A percentile compares a stretch with the other conserved stretches of the same genome.
phyloP scores from a whole-genome alignment of 2,113 vertebrate genomes.

The Cavia porcellus region DNA sequence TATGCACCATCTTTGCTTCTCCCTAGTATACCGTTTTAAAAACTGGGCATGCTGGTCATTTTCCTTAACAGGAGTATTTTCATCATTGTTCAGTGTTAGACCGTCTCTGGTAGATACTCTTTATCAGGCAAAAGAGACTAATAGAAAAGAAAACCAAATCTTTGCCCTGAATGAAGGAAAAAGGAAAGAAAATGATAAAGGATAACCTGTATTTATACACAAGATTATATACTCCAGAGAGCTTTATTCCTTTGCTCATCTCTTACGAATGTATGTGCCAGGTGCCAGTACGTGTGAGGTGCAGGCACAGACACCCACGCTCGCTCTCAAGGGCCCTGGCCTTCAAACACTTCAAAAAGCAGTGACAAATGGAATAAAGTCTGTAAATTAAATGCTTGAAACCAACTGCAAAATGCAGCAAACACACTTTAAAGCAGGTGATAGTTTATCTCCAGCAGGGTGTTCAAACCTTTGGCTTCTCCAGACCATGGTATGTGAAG shows the following conservation, averaged over 20 bases:
- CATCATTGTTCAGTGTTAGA: not conserved
- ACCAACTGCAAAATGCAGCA: not conserved
- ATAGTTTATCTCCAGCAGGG: not conserved
- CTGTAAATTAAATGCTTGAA: not conserved
- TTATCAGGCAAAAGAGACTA: not conserved
- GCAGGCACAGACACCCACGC: not conserved
- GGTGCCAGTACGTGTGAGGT: not conserved
- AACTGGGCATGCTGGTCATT: not conserved
- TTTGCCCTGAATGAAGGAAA: not conserved
- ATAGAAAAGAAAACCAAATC: slow-evolving; percentile 18
- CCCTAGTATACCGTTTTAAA: not conserved
- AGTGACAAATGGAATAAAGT: not conserved
- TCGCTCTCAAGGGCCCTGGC: not conserved
- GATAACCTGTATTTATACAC: not conserved
- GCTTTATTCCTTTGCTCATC: not conserved
- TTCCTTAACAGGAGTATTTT: not conserved
- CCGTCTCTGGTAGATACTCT: not conserved
- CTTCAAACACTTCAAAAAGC: not conserved
- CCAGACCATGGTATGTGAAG: not conserved
- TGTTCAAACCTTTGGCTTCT: not conserved
- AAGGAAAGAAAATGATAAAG: not conserved
- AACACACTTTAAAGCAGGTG: not conserved
- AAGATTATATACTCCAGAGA: not conserved
- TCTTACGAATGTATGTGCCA: not conserved
- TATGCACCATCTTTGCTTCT: too few relatives aligned